Evolutionary conservation across 2,888 invertebrate species (phyloP).

Genomic region (Peribatodes rhomboidaria): DNA sequence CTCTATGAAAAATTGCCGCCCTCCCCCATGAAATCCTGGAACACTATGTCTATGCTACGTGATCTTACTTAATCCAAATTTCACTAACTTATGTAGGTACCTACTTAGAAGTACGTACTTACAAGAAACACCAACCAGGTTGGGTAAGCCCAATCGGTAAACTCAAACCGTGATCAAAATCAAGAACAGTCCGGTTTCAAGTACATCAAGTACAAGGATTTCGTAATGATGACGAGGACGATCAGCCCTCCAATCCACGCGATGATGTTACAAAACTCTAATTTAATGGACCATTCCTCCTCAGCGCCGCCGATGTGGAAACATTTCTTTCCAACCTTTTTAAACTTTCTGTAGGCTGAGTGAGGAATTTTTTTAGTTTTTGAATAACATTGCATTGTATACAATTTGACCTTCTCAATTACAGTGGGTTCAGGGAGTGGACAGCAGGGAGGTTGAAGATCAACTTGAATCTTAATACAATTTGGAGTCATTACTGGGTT

Average conservation of each 20-base stretch:
- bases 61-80: too few species aligned
- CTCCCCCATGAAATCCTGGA: too few species aligned
- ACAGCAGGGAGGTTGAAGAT: too few species aligned
- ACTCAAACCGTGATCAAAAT: neutral
- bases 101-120: too few species aligned
- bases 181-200: slow-evolving; percentile 50
- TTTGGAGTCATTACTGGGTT: slow-evolving; percentile 4
- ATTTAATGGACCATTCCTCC: slow-evolving; percentile 27
- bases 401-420: neutral
- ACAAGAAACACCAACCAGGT: too few species aligned
- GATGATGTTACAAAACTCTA: slow-evolving; percentile 45
- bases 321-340: slow-evolving; percentile 18
- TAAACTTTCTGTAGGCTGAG: slow-evolving; percentile 8
- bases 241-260: slow-evolving; percentile 58
- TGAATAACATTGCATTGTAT: slow-evolving; percentile 4
- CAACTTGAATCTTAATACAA: too few species aligned
- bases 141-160: neutral
- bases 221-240: slow-evolving; percentile 53
- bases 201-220: slow-evolving; percentile 63
- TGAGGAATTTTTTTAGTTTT: neutral
- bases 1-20: too few species aligned
- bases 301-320: slow-evolving; percentile 2
- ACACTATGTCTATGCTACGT: too few species aligned
- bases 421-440: neutral
- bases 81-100: too few species aligned